Evolutionary conservation across 2,888 invertebrate genomes (phyloP), one percentile per base, ranked within the genome.

Genomic region (Eupithecia insigniata): DNA sequence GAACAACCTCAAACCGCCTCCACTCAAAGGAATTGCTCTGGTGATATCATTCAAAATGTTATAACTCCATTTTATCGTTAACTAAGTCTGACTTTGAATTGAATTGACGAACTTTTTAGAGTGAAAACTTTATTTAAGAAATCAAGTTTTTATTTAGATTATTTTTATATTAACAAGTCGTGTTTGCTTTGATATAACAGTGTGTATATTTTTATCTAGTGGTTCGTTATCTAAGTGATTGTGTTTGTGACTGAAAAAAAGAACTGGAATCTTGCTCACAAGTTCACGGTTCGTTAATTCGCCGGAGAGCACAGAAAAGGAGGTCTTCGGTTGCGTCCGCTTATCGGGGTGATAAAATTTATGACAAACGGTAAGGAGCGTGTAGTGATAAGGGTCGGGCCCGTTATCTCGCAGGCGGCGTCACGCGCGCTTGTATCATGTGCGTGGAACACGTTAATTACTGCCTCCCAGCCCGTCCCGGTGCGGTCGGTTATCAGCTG

Each of bases 291-390:
- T 92, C 92, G 90, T 92, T 93, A 91, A 90, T 85, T 90, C 88
- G 80, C 82, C 82, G 85, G 83, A 90, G 88, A 84, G 84, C 87
- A 89, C 82, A 81, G 84, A 89, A 87, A 88, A 89, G 85, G 85
- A 89, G 85, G 85, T 86, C 86, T 87, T 88, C 87, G 86, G 83
- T 85, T 83, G 87, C 87, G 87, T 90, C 87, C 89, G 90, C 84
- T 91, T 92, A 91, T 90, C 89, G 91, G 86, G 87, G 91, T 90
- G 93, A 92, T 91, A 92, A 89, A 90, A 92, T 93, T 93, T 92
- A 92, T 92, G 92, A 93, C 88, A 87, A 90, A 92, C 93, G 94
- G 94, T 94, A 93, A 94, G 93, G 84, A 89, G 86, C 86, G 81
- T 85, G 83, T 89, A 89, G 86, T 91, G 92, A 93, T 92, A 91